Percentiles rank a stretch among this genome's conserved stretches.
Evolutionary conservation across 1,140 invertebrate species (phyloP).

Genomic region (Hypsibius dujardini): DNA sequence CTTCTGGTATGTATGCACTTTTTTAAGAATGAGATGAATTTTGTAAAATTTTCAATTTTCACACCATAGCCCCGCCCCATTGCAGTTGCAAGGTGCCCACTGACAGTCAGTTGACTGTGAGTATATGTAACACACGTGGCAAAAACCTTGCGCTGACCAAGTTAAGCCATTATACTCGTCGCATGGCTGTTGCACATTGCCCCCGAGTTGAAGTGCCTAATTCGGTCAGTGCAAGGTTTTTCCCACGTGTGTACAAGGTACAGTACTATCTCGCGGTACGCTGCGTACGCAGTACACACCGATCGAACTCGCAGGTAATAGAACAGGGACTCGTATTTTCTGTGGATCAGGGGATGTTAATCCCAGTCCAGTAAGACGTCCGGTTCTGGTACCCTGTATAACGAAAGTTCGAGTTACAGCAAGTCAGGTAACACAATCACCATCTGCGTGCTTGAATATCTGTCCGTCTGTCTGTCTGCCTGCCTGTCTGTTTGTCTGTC

Average conservation of each 20-base stretch:
- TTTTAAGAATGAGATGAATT: neutral
- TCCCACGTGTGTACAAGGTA: too few relatives aligned
- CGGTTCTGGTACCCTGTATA: constrained; percentile 4
- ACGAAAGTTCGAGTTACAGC: too few relatives aligned
- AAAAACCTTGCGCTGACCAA: too few relatives aligned
- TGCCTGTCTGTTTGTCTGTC: neutral
- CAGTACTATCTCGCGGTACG: neutral
- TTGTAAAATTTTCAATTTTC: too few relatives aligned
- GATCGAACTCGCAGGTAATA: neutral
- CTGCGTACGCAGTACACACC: neutral
- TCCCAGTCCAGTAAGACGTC: constrained; percentile 9
- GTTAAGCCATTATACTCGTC: too few relatives aligned
- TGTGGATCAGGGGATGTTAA: neutral
- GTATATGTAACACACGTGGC: too few relatives aligned
- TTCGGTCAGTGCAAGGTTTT: too few relatives aligned
- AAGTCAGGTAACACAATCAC: neutral
- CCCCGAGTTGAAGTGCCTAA: too few relatives aligned
- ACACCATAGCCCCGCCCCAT: too few relatives aligned
- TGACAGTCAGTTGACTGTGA: neutral
- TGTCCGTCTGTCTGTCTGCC: neutral
- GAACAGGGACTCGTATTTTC: neutral
- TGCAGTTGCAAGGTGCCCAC: neutral
- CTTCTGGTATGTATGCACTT: neutral
- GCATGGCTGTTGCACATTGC: too few relatives aligned
- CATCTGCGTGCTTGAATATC: neutral